Evolutionary conservation across 2,888 invertebrate species (phyloP), one percentile per base, ranked within the genome.

Genomic region (Petrolisthes manimaculis): DNA sequence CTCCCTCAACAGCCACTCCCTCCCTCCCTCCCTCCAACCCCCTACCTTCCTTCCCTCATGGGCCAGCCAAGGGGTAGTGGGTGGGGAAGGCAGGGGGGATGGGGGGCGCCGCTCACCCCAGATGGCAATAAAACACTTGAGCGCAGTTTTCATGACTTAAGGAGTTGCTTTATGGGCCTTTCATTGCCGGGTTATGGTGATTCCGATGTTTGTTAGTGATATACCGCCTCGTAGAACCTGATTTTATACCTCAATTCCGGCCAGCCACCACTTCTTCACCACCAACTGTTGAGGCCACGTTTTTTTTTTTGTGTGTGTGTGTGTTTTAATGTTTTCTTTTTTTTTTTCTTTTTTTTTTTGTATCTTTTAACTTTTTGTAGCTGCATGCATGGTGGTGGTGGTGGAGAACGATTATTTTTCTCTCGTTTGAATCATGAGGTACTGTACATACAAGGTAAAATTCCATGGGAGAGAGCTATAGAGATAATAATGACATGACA

Each of bases 131-230:
- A 87, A 83, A 87, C 83, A 87, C 79, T 87, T 79, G 55, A 83
- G 83, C 83, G 78, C 87, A 87, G 71, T 87, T 83, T 85, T 79
- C 83, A 83, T 87, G 79, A 79, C 83, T 84, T 83, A 87, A 87
- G 77, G 83, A 83, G 83, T 87, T 83, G 79, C 83, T 83, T 87
- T 87, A 87, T 87, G 83, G 87, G 69, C 69, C 71, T 87, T 87
- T 87, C 87, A 87, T 83, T 87, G 87, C 87, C 69, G 79, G n/a
- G 87, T 87, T 87, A 87, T 87, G 87, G 87, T 87, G 87, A 87
- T 87, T 87, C 87, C 83, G 79, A 87, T 87, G 87, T 87, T 87
- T 87, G 79, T 87, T 83, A 67, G 87, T 87, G 87, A 87, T 83
- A 83, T 83, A 87, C 77, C 77, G 81, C 79, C 83, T 87, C 87